A percentile compares a stretch with the other conserved stretches of the same genome.
These are phyloP conservation scores for Himalopsyche tibetana DNA, from an alignment of 2,888 invertebrate species.

Conservation along the genomic window DNA sequence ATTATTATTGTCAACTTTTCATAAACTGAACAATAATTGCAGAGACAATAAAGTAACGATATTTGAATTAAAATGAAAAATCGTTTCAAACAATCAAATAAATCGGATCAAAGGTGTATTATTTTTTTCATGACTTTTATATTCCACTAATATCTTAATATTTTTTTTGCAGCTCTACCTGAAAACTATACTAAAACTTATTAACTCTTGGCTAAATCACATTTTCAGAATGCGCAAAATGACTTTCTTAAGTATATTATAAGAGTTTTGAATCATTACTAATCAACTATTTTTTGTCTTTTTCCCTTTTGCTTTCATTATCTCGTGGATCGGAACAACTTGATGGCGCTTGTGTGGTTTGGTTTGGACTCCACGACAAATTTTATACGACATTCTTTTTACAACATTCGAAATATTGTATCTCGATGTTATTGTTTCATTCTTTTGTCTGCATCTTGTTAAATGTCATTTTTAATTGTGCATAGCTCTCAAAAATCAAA, in stretches of 20 bases:
- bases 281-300: slow-evolving; percentile 63
- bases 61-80: too few species aligned
- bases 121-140: slow-evolving; percentile 23
- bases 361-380: slow-evolving; percentile 7
- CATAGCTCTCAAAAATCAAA: slow-evolving; percentile 76
- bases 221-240: too few species aligned
- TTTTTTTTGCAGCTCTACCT: not conserved
- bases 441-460: slow-evolving; percentile 2
- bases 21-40: too few species aligned
- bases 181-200: not conserved
- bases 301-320: slow-evolving; percentile 69
- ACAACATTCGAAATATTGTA: not conserved
- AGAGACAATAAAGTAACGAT: too few species aligned
- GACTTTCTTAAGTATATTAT: not conserved
- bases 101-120: not conserved
- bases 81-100: too few species aligned
- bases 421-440: not conserved
- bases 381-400: not conserved
- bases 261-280: not conserved
- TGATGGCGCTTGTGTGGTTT: slow-evolving; percentile 31
- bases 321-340: slow-evolving; percentile 66
- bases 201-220: not conserved
- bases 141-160: not conserved
- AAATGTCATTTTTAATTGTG: not conserved
- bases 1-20: too few species aligned